These are phyloP conservation scores for Holothuria leucospilota DNA, from an alignment of 53 echinoderm and acorn worm genomes.

Conservation along the genomic window DNA sequence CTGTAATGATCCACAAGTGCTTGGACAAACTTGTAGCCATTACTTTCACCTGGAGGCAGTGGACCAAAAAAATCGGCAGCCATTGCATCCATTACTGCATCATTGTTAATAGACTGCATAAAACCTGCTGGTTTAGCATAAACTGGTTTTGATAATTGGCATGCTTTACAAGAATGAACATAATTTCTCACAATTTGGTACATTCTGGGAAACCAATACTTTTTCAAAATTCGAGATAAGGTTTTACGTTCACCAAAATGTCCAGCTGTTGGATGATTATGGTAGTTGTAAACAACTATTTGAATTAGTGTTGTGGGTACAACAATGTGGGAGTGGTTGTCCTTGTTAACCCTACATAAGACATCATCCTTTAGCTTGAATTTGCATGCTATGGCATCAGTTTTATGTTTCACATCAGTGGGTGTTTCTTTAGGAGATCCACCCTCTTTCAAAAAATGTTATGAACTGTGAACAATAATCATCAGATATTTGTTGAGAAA, in stretches of 20 bases:
- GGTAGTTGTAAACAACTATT: constrained; percentile 8
- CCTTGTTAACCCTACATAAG: too few species aligned
- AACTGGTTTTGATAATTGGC: too few species aligned
- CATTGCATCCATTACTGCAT: constrained; percentile 53
- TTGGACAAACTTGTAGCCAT: constrained; percentile 51
- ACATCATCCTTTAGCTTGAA: neutral
- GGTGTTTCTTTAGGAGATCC: neutral
- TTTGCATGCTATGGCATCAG: too few species aligned
- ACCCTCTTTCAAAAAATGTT: too few species aligned
- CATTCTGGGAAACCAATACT: too few species aligned
- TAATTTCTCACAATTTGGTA: too few species aligned
- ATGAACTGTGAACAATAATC: constrained; percentile 26
- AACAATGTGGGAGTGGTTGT: too few species aligned
- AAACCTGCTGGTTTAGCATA: too few species aligned
- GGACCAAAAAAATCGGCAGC: constrained; percentile 68
- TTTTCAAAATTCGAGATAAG: neutral
- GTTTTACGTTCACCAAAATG: constrained; percentile 7
- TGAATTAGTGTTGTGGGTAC: constrained; percentile 9
- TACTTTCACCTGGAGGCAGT: constrained; percentile 45
- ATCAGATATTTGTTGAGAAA: constrained; percentile 12
- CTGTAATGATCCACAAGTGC: constrained; percentile 51
- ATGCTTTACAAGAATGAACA: too few species aligned
- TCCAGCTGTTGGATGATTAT: constrained; percentile 18
- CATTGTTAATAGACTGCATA: constrained; percentile 49
- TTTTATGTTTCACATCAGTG: too few species aligned